Conservation (phyloP, 2,888 invertebrate species). For the Oasisia sp. region DNA sequence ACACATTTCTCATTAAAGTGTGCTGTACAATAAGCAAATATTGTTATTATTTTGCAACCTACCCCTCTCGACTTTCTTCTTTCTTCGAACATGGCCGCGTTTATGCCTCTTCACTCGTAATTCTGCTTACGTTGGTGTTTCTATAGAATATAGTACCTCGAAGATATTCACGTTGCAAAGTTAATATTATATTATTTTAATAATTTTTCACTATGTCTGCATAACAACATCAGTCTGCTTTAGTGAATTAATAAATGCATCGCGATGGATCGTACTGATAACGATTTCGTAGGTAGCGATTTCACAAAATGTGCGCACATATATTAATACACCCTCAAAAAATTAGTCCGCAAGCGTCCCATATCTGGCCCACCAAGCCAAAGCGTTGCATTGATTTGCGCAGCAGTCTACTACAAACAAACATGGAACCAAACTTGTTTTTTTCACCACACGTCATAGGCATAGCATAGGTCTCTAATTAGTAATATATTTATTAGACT, state of each 20-base stretch:
- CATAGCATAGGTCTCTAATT: too few relatives aligned
- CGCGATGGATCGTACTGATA: neutral
- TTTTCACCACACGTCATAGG: too few relatives aligned
- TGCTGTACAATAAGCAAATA: neutral
- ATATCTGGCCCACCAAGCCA: neutral
- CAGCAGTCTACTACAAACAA: neutral
- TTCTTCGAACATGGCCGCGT: neutral
- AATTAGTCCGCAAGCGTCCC: neutral
- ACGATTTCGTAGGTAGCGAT: neutral
- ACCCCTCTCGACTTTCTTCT: conserved; percentile 5
- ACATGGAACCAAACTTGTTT: too few relatives aligned
- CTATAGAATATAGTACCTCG: neutral
- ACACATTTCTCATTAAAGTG: neutral
- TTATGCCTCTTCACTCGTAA: neutral
- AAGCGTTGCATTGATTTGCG: neutral
- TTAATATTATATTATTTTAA: neutral
- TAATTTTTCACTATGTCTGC: neutral
- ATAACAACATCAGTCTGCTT: neutral
- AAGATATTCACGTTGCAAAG: neutral
- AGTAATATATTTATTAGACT: too few relatives aligned
- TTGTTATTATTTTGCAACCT: neutral
- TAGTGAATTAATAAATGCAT: neutral
- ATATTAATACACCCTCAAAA: neutral
- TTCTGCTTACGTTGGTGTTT: neutral
- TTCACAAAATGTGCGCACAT: neutral